Base-by-base conservation (phyloP, 1,140 invertebrate species). In the Chelonus insularis region DNA sequence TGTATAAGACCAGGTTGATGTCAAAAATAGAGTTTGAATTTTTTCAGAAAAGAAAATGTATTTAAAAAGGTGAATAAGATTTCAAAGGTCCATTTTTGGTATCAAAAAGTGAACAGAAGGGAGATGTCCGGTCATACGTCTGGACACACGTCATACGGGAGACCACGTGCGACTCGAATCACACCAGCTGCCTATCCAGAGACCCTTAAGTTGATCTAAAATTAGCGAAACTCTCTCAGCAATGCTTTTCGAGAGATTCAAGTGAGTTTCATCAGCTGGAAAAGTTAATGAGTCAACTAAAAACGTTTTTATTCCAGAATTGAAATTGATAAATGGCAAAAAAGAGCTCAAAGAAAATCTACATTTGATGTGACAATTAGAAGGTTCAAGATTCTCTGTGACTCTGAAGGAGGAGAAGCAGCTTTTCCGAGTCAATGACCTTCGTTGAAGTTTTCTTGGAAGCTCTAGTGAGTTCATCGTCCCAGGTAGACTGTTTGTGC, bases 141-240 rank as follows among this genome's bases (percentile, higher is more conserved):
- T 65, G 65, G 72, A 73, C 70, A 73, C 72, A 69, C 63, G 65
- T 64, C 63, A 58, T 48, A 60, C 51, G 52, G 45, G 60, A 63
- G 50, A 65, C 64, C 68, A 73, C 71, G 70, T 74, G 73, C 65
- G 60, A 63, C 61, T 69, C 65, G 64, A 73, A 70, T 73, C 62
- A 71, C 70, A 61, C 50, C 74, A 75, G 74, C 72, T 75, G 74
- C 74, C 72, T 68, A 68, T 70, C 65, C 67, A 63, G 67, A 62
- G 68, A 66, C 68, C 64, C 66, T 64, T 63, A 65, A 65, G 59
- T 71, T 62, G 66, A 71, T 73, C 74, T 75, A 76, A 77, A 77
- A 75, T 77, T 77, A 77, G 72, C 75, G 45, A 64, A 57, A 68
- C 70, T 68, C 68, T 70, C 63, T 57, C 51, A 47, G 45, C 41